Evolutionary conservation across 2,888 invertebrate genomes (phyloP), one percentile per base, ranked within the genome.

Genomic region (Drosophila mimetica): DNA sequence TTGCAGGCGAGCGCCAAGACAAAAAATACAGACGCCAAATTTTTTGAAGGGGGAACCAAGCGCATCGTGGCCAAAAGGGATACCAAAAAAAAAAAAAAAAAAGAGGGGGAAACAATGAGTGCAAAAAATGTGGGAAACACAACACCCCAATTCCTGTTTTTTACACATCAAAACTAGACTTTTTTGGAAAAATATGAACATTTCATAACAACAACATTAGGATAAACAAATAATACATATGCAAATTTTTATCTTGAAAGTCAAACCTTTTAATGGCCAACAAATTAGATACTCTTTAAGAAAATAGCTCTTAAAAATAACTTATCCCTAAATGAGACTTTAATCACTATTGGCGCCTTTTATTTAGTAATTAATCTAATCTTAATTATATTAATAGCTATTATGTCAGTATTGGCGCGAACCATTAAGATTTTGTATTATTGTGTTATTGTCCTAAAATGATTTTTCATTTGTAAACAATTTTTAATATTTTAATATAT

Each of bases 21-120:
- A 64, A 34, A 65, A 64, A 64, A 65, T 64, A 64, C 66, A 64
- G 63, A 64, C 63, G 63, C 63, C 63, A 64, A 64, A 42, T 46
- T 61, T 44, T 44, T 46, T 37, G 44, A 60, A 61, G 60, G 60
- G 60, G 60, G 61, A 61, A 61, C 61, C 60, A 61, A 61, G 60
- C 60, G 60, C 60, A 61, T 61, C 60, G 60, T 61, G 60, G 60
- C 60, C 61, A 61, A 58, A 61, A 61, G 60, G 60, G 60, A 61
- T 61, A 61, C 60, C 36, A 60, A 60, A 60, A 50, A 44, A 60
- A 60, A 60, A 50, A 54, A 34, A 55, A 60, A 37, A 46, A 30
- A 58, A 22, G 11, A 52, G 55, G 60, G 34, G 60, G 60, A 59
- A 34, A 60, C 42, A 42, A 60, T 42, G 20, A 60, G 60, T 44